Evolutionary conservation across 1,140 invertebrate species (phyloP).

Genomic region (Drosophila ercepeae): DNA sequence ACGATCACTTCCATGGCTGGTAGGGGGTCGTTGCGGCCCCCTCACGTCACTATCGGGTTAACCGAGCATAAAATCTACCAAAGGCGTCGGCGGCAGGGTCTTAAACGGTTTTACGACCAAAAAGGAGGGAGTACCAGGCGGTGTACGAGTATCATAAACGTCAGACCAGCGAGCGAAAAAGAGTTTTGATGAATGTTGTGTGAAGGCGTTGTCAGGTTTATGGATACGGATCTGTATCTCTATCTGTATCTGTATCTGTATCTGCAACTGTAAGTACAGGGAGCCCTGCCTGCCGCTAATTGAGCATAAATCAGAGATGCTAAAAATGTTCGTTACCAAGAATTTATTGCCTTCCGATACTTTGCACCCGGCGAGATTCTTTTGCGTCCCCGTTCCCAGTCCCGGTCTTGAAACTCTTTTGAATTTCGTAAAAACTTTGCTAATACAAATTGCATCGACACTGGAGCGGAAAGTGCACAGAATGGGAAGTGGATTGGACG

Average conservation of each 20-base stretch:
- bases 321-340: slow-evolving; percentile 51
- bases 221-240: slow-evolving; percentile 34
- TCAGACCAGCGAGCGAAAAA: slow-evolving; percentile 58
- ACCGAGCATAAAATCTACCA: slow-evolving; percentile 73
- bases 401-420: neutral
- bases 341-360: slow-evolving; percentile 70
- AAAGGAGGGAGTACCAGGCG: slow-evolving; percentile 33
- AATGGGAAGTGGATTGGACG: slow-evolving; percentile 9
- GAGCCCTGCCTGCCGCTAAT: slow-evolving; percentile 52
- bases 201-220: slow-evolving; percentile 55
- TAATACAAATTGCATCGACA: slow-evolving; percentile 81
- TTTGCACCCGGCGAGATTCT: slow-evolving; percentile 57
- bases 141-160: slow-evolving; percentile 55
- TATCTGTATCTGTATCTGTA: slow-evolving; percentile 27
- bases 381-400: slow-evolving; percentile 17
- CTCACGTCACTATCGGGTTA: slow-evolving; percentile 55
- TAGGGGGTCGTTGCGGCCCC: slow-evolving; percentile 2
- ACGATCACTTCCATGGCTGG: slow-evolving; percentile 38
- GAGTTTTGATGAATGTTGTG: slow-evolving; percentile 73
- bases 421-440: slow-evolving; percentile 51
- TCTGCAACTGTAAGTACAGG: slow-evolving; percentile 5
- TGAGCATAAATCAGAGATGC: slow-evolving; percentile 74
- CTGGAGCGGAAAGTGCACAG: slow-evolving; percentile 66
- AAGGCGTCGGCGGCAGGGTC: slow-evolving; percentile 66
- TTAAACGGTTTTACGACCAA: slow-evolving; percentile 73